These are phyloP conservation scores for Agrilus cyanescens DNA, from an alignment of 2,888 invertebrate species.

Conservation along the genomic window DNA sequence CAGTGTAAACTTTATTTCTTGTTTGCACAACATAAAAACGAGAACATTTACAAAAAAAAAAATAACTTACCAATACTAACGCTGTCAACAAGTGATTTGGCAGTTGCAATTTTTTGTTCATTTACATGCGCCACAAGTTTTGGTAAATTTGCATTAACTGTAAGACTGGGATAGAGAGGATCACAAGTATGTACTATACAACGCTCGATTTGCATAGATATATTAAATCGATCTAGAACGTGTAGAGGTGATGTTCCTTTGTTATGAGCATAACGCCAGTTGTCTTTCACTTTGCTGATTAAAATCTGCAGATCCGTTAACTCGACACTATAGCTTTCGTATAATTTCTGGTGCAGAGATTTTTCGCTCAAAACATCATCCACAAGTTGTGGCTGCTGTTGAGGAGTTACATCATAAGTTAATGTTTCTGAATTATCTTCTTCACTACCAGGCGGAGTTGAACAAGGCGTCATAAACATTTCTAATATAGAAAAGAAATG, in stretches of 20 bases:
- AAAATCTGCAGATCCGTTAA: conserved; percentile 77
- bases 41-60: too few relatives aligned
- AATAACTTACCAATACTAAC: conserved; percentile 16
- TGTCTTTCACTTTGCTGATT: conserved; percentile 78
- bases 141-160: conserved; percentile 75
- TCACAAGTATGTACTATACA: conserved; percentile 71
- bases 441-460: conserved; percentile 73
- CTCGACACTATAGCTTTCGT: conserved; percentile 69
- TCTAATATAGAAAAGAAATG: conserved; percentile 31
- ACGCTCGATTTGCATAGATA: conserved; percentile 58
- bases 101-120: conserved; percentile 72
- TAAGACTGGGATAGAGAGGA: conserved; percentile 76
- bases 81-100: conserved; percentile 43
- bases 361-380: conserved; percentile 41
- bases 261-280: conserved; percentile 79
- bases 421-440: conserved; percentile 46
- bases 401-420: conserved; percentile 28
- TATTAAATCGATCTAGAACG: conserved; percentile 51
- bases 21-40: too few relatives aligned
- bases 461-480: conserved; percentile 74
- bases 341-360: conserved; percentile 54
- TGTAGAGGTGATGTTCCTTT: conserved; percentile 77
- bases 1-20: too few relatives aligned
- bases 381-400: conserved; percentile 10
- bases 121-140: conserved; percentile 81